phyloP scores from a whole-genome alignment of 1,140 invertebrate genomes.

The Eumaeus atala region DNA sequence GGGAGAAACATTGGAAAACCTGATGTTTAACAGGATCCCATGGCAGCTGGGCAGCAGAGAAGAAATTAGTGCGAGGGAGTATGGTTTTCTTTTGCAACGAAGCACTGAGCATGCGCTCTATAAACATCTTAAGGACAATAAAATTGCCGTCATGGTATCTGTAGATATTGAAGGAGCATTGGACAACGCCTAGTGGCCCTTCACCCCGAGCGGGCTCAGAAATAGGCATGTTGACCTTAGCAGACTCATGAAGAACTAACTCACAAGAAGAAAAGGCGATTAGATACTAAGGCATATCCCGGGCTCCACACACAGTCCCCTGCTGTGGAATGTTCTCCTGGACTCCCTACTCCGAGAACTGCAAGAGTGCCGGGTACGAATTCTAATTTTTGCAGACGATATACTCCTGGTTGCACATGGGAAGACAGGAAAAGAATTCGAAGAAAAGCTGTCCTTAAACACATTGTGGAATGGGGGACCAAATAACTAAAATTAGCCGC shows the following conservation, averaged over 20 bases:
- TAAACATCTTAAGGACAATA: too few relatives aligned
- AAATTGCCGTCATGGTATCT: too few relatives aligned
- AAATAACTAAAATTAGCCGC: background rate
- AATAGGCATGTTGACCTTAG: too few relatives aligned
- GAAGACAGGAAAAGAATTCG: background rate
- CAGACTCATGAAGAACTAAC: too few relatives aligned
- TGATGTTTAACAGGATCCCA: background rate
- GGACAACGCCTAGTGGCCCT: too few relatives aligned
- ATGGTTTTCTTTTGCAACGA: background rate
- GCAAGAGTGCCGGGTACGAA: background rate
- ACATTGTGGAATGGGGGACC: background rate
- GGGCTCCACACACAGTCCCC: too few relatives aligned
- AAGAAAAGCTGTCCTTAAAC: background rate
- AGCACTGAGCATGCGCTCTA: too few relatives aligned
- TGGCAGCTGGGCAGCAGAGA: background rate
- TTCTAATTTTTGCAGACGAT: background rate
- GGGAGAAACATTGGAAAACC: constrained; percentile 16
- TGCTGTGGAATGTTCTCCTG: too few relatives aligned
- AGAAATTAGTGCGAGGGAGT: background rate
- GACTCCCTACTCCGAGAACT: background rate
- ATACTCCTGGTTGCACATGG: background rate
- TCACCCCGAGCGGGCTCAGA: too few relatives aligned
- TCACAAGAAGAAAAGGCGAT: too few relatives aligned
- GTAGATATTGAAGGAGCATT: too few relatives aligned
- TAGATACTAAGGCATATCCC: too few relatives aligned